Evolutionary conservation across 2,888 invertebrate genomes (phyloP), one percentile per base, ranked within the genome.

Genomic region (Resseliella maxima): DNA sequence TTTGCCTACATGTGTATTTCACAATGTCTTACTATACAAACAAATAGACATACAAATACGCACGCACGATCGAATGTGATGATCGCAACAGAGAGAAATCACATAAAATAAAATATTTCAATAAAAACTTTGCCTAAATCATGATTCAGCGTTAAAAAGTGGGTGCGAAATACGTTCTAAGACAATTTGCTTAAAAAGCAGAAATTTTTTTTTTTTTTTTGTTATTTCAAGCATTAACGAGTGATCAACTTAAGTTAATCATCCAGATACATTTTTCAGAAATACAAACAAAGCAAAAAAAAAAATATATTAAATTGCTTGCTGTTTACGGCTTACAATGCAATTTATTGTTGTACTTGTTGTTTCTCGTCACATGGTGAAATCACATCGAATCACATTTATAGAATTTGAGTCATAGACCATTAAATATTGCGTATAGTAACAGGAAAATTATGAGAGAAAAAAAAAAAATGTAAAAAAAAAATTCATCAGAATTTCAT

Each of bases 271-370:
- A 59, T 24, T 24, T n/a, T n/a, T n/a, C n/a, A n/a, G n/a, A n/a
- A n/a, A n/a, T n/a, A n/a, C 8, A 15, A 50, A 8, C 2, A 50
- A 50, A 50, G 46, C 8, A 2, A 50, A 18, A 50, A 18, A 15
- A 18, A 18, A 50, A 50, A 18, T 18, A 50, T 50, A 8, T 18
- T 15, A 41, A 59, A 18, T 12, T 24, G 5, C 6, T 59, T 59
- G 59, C n/a, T n/a, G n/a, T n/a, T n/a, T n/a, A n/a, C n/a, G n/a
- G n/a, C 24, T 59, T 59, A 59, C 59, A 59, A 72, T 72, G 72
- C 35, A 31, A 72, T 31, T n/a, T 72, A 31, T 72, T 72, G 31
- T 72, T 72, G 27, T 72, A 2, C 59, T 50, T 6, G 15, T 72
- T 15, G 72, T 72, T 50, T 6, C 35, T 72, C 31, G 72, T 72